A percentile compares a stretch with the other conserved stretches of the same genome.
phyloP scores from a whole-genome alignment of 2,113 vertebrate genomes.

The Pituophis catenifer region DNA sequence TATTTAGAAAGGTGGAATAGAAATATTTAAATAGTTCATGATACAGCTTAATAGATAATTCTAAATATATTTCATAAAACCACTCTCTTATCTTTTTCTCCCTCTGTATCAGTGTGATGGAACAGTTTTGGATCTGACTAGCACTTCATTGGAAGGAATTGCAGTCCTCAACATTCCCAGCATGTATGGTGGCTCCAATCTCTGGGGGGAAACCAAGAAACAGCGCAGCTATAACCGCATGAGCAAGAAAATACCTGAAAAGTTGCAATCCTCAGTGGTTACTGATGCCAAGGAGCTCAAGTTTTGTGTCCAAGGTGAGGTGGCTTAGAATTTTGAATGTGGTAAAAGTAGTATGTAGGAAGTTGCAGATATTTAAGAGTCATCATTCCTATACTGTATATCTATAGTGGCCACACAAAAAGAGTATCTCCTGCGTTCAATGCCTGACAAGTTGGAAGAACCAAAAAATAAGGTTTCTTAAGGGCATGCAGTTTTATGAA shows the following conservation, averaged over 20 bases:
- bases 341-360: not conserved
- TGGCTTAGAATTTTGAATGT: not conserved
- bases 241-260: conserved; percentile 81
- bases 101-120: conserved; percentile 81
- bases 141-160: conserved; percentile 86
- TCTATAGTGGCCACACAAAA: not conserved
- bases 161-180: conserved; percentile 96
- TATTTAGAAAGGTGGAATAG: not conserved
- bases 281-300: conserved; percentile 90
- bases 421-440: not conserved
- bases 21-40: not conserved
- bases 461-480: not conserved
- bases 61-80: not conserved
- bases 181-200: conserved; percentile 95
- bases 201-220: conserved; percentile 92
- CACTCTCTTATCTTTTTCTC: not conserved
- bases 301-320: conserved; percentile 91
- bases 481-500: not conserved
- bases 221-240: conserved; percentile 84
- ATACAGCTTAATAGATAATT: not conserved
- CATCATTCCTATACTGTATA: not conserved
- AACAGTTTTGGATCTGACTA: conserved; percentile 86
- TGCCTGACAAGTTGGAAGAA: not conserved
- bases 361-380: not conserved
- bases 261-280: conserved; percentile 68